Evolutionary conservation across 2,113 vertebrate species (phyloP).

Genomic region (Nycticebus coucang): DNA sequence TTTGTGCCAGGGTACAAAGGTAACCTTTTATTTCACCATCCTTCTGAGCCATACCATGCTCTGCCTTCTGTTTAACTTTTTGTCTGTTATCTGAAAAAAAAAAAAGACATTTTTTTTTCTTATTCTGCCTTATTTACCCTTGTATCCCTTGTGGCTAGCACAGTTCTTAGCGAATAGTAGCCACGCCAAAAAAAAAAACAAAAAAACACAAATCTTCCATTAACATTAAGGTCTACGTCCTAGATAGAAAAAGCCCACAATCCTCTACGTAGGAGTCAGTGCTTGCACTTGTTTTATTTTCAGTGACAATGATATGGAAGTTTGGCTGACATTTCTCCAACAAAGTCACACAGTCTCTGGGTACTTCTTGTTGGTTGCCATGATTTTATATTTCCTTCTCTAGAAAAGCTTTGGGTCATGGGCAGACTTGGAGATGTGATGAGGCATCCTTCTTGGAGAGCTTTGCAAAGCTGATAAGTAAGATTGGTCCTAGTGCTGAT

Average conservation of each 20-base stretch:
- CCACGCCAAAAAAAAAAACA: neutral
- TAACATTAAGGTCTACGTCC: neutral
- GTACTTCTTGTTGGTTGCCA: neutral
- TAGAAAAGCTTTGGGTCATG: neutral
- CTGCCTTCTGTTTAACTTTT: slow-evolving; percentile 1
- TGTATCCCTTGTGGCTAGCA: neutral
- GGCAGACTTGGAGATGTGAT: neutral
- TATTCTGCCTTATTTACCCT: neutral
- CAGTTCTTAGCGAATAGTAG: neutral
- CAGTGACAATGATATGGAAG: neutral
- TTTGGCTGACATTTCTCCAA: neutral
- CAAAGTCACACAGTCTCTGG: neutral
- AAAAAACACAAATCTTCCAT: neutral
- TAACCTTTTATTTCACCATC: slow-evolving; percentile 27
- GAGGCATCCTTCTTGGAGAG: neutral
- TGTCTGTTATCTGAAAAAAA: slow-evolving; percentile 36
- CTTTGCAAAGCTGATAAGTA: neutral
- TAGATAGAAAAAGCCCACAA: neutral
- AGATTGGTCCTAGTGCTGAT: neutral
- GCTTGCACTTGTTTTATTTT: neutral
- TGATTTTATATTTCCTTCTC: neutral
- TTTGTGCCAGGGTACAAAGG: slow-evolving; percentile 11
- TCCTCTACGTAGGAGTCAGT: neutral
- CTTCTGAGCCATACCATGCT: neutral
- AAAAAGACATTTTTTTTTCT: neutral